These are phyloP conservation scores for Taphrorychus bicolor DNA, from an alignment of 2,888 invertebrate genomes.

Conservation along the genomic window DNA sequence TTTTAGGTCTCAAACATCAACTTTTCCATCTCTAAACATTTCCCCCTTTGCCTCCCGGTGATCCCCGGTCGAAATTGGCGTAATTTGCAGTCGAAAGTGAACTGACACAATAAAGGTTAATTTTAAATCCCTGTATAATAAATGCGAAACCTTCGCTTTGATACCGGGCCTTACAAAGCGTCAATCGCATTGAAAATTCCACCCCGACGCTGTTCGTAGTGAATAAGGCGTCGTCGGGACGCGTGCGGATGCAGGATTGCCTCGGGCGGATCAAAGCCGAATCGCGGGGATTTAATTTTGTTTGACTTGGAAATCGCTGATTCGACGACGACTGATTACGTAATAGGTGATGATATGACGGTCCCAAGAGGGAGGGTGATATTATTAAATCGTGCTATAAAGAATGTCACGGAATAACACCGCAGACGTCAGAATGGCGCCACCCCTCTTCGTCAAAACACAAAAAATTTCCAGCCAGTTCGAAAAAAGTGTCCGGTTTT, in stretches of 20 bases:
- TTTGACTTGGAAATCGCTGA: constrained; percentile 34
- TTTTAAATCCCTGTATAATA: constrained; percentile 56
- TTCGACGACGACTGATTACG: constrained; percentile 19
- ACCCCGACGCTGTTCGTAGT: constrained; percentile 54
- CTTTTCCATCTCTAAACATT: neutral
- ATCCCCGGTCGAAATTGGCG: constrained; percentile 1
- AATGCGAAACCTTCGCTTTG: constrained; percentile 52
- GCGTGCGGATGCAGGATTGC: constrained; percentile 49
- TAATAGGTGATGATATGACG: constrained; percentile 28
- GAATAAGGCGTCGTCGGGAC: constrained; percentile 54
- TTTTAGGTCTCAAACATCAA: too few species aligned
- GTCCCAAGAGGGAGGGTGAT: constrained; percentile 14
- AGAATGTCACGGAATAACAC: neutral
- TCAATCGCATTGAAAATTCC: constrained; percentile 61
- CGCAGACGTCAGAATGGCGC: too few species aligned
- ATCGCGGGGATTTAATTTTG: constrained; percentile 32
- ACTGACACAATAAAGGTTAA: constrained; percentile 55
- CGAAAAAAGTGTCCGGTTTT: too few species aligned
- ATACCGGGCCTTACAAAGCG: constrained; percentile 54
- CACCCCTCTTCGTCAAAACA: too few species aligned
- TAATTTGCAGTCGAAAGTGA: constrained; percentile 34
- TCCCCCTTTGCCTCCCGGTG: neutral
- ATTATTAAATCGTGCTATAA: constrained; percentile 10
- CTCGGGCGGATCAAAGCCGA: constrained; percentile 36
- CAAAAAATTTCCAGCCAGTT: too few species aligned